Evolutionary conservation across 2,888 invertebrate genomes (phyloP), one percentile per base, ranked within the genome.

Genomic region (Agrochola macilenta): DNA sequence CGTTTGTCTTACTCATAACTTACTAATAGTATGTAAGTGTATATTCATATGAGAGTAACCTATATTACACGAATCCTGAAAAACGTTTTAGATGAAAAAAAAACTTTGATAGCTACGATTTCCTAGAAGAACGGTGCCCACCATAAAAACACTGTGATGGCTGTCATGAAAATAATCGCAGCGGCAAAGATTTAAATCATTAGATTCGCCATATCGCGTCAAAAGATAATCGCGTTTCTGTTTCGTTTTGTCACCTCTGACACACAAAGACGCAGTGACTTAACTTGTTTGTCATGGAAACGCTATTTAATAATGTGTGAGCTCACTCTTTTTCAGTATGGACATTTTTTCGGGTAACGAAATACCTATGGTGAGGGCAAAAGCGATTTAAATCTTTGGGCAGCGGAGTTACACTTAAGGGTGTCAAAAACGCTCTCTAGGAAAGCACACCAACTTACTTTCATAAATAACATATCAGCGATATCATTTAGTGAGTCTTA

Each of bases 1-100:
- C 71, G 75, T 82, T 78, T 84, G 76, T 81, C 76, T 83, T 84
- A 84, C 84, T 60, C 64, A 78, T 78, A 54, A 68, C 70, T 71
- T 58, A 73, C 61, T 68, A 69, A 79, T 49, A 66, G 17, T 61
- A 69, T 35, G 49, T 71, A 54, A 26, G 43, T 74, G 12, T 60
- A 46, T 60, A 46, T 58, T 73, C 30, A 54, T 43, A 58, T 49
- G 57, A 63, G 43, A 66, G 43, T 69, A 63, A 81, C 61, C 26
- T 52, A 35, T 61, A 49, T 54, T 65, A 11, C 14, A 72, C n/a
- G 72, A 65, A 81, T 49, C 39, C 43, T 65, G 2, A 54, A 64
- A 35, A 43, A 17, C 0, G n/a, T n/a, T 43, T 52, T 26, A n/a
- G 1, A 4, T n/a, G 5, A 11, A 30, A 11, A 8, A 12, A 11